Evolutionary conservation across 2,113 vertebrate genomes (phyloP).

Genomic region (Ornithorhynchus anatinus): DNA sequence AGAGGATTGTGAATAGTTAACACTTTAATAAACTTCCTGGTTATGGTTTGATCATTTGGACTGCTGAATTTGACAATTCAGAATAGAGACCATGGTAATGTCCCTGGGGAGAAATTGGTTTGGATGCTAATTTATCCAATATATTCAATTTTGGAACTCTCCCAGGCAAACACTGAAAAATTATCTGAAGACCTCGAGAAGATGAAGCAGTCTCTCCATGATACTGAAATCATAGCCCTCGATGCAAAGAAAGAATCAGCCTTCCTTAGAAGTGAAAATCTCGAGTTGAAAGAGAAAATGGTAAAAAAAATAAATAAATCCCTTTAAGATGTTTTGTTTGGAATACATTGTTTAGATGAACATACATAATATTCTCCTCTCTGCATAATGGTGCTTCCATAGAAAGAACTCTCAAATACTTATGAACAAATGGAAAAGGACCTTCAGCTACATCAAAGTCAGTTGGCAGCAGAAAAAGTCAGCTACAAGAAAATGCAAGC

Average conservation of each 20-base stretch:
- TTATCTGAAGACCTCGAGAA: constrained; percentile 76
- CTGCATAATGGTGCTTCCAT: constrained; percentile 9
- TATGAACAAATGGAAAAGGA: constrained; percentile 78
- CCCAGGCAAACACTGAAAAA: constrained; percentile 74
- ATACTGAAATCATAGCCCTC: constrained; percentile 80
- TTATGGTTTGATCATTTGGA: too few relatives aligned
- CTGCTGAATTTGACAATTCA: too few relatives aligned
- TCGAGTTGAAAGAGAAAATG: constrained; percentile 81
- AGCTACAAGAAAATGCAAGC: constrained; percentile 80
- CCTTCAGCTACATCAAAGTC: constrained; percentile 63
- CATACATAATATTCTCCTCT: background rate
- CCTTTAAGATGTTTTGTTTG: too few relatives aligned
- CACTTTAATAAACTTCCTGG: too few relatives aligned
- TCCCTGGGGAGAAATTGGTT: too few relatives aligned
- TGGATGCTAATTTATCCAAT: too few relatives aligned
- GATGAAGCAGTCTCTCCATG: constrained; percentile 82
- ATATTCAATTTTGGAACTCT: too few relatives aligned
- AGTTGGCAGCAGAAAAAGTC: constrained; percentile 76
- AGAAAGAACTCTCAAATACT: constrained; percentile 71
- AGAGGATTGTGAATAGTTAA: too few relatives aligned
- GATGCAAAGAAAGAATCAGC: constrained; percentile 92
- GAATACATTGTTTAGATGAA: background rate
- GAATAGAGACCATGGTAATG: too few relatives aligned
- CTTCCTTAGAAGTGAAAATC: constrained; percentile 82
- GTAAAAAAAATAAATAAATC: too few relatives aligned